phyloP scores from a whole-genome alignment of 2,888 invertebrate genomes.

The Alentia gelatinosa region DNA sequence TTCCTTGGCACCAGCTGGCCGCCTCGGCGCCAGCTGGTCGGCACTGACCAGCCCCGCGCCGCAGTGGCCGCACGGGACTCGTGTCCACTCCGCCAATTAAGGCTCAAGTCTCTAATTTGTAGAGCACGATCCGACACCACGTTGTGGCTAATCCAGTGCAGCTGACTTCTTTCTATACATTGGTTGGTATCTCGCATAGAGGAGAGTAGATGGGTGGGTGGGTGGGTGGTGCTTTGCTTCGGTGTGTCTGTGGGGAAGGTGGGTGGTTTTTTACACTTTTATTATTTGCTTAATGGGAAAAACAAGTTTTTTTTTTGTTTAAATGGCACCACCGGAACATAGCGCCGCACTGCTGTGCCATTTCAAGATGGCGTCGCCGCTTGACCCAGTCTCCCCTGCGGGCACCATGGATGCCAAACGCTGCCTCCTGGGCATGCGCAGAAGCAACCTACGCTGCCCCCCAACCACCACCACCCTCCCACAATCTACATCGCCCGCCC shows the following conservation, averaged over 20 bases:
- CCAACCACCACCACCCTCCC: background rate
- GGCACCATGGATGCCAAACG: conserved; percentile 24
- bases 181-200: background rate
- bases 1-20: conserved; percentile 35
- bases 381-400: conserved; percentile 8
- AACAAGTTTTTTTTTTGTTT: background rate
- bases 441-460: background rate
- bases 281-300: background rate
- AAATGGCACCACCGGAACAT: background rate
- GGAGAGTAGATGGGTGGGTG: background rate
- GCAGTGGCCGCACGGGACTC: background rate
- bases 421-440: background rate
- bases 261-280: background rate
- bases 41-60: background rate
- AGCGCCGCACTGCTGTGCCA: conserved; percentile 16
- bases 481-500: background rate
- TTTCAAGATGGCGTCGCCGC: conserved; percentile 42
- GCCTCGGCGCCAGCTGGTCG: conserved; percentile 19
- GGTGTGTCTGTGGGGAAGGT: background rate
- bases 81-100: background rate
- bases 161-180: too few relatives aligned
- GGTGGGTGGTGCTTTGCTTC: background rate
- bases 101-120: background rate
- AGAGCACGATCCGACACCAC: conserved; percentile 17
- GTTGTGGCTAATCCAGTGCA: too few relatives aligned